These are phyloP conservation scores for Drepanosiphum platanoidis DNA, from an alignment of 2,888 invertebrate species.

Conservation along the genomic window DNA sequence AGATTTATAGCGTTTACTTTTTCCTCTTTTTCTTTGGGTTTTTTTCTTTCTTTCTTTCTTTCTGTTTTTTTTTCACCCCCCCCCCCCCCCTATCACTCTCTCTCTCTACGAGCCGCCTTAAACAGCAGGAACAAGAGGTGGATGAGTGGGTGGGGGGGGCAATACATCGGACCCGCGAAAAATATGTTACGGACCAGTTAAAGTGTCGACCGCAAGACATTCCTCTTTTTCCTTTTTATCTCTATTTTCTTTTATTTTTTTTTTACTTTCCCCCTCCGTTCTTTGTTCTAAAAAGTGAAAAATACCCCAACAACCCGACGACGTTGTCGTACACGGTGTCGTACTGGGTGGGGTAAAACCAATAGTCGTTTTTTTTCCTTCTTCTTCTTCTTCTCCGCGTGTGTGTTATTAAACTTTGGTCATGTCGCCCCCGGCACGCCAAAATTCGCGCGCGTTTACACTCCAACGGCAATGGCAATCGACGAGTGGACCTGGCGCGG, in stretches of 20 bases:
- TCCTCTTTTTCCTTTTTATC: slow-evolving; percentile 53
- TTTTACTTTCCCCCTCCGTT: no score
- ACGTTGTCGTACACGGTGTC: slow-evolving; percentile 6
- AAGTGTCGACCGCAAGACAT: slow-evolving; percentile 61
- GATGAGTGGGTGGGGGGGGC: no score
- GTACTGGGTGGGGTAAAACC: slow-evolving; percentile 23
- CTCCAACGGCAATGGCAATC: no score
- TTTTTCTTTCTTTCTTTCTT: no score
- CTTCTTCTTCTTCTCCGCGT: background rate
- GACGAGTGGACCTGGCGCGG: no score
- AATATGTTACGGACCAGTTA: slow-evolving; percentile 60
- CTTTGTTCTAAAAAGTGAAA: slow-evolving; percentile 54
- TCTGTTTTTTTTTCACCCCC: no score
- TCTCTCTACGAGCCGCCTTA: background rate
- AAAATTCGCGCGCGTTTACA: no score
- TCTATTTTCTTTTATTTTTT: slow-evolving; percentile 16
- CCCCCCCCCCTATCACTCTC: no score
- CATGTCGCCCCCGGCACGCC: no score
- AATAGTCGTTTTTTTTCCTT: background rate
- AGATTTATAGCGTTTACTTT: slow-evolving; percentile 58
- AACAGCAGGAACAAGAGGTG: background rate
- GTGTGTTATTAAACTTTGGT: slow-evolving; percentile 18
- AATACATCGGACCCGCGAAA: slow-evolving; percentile 50
- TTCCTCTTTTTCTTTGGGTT: background rate
- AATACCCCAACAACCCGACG: slow-evolving; percentile 4